Evolutionary conservation across 23 tunicate species (phyloP).

Genomic region (Ciona savignyi): DNA sequence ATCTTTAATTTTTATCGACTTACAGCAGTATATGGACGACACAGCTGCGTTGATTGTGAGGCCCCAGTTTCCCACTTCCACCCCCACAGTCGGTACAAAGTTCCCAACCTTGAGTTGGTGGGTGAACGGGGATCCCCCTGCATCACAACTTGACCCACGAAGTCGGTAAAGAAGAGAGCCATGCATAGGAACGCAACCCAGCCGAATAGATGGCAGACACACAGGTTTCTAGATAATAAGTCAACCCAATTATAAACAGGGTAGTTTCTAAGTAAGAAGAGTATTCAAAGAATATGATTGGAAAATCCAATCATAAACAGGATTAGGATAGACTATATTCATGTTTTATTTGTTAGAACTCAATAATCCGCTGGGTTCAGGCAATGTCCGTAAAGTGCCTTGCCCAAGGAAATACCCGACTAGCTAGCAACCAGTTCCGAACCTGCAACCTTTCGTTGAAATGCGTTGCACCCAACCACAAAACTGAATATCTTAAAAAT

Average conservation of each 20-base stretch:
- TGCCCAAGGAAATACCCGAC: too few relatives aligned
- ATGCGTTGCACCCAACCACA: too few relatives aligned
- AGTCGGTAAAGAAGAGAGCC: slow-evolving; percentile 78
- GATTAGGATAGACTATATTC: too few relatives aligned
- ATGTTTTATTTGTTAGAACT: too few relatives aligned
- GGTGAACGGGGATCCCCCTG: slow-evolving; percentile 79
- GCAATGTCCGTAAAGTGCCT: too few relatives aligned
- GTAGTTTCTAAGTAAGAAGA: not conserved
- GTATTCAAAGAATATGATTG: not conserved
- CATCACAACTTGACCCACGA: slow-evolving; percentile 67
- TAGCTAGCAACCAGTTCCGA: too few relatives aligned
- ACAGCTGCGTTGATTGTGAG: slow-evolving; percentile 78
- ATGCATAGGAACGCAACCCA: slow-evolving; percentile 74
- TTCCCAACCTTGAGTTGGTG: slow-evolving; percentile 6
- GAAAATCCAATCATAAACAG: too few relatives aligned
- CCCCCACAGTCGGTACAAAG: slow-evolving; percentile 36
- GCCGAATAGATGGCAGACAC: slow-evolving; percentile 69
- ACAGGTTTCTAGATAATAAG: slow-evolving; percentile 10
- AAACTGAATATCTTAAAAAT: too few relatives aligned
- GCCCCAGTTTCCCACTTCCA: slow-evolving; percentile 87
- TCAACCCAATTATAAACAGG: not conserved
- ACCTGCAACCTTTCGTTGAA: too few relatives aligned
- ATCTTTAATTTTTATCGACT: too few relatives aligned
- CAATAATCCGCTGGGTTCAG: too few relatives aligned
- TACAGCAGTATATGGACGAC: slow-evolving; percentile 71